Evolutionary conservation across 2,888 invertebrate species (phyloP).

Genomic region (Hipparchia sbordonii): DNA sequence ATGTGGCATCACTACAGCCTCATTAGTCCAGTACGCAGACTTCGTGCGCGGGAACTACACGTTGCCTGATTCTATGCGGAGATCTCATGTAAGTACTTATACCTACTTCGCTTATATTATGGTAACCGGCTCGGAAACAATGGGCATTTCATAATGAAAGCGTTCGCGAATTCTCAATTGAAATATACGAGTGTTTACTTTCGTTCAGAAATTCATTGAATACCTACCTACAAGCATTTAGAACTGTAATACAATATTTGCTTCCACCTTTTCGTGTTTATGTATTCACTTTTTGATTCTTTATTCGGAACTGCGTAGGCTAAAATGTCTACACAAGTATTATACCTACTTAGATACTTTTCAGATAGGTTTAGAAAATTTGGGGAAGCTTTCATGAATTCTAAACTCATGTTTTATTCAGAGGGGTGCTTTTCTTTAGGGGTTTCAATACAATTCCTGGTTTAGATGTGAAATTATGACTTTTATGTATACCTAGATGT

Average conservation of each 20-base stretch:
- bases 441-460: no score
- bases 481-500: no score
- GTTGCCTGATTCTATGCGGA: constrained; percentile 28
- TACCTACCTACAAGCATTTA: no score
- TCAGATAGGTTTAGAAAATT: no score
- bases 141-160: background rate
- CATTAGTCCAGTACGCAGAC: constrained; percentile 38
- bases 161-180: background rate
- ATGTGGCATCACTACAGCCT: constrained; percentile 31
- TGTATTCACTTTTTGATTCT: background rate
- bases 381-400: no score
- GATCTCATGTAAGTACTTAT: constrained; percentile 42
- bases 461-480: no score
- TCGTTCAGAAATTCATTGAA: background rate
- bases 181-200: background rate
- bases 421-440: no score
- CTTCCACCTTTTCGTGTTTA: background rate
- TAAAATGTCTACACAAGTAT: background rate
- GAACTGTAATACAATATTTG: no score
- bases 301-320: background rate
- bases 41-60: constrained; percentile 38
- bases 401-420: no score
- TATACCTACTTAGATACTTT: background rate
- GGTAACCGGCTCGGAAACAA: constrained; percentile 30
- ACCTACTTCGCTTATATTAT: constrained; percentile 20